These are phyloP conservation scores for Phortica okadai DNA, from an alignment of 2,888 invertebrate genomes.

Conservation along the genomic window DNA sequence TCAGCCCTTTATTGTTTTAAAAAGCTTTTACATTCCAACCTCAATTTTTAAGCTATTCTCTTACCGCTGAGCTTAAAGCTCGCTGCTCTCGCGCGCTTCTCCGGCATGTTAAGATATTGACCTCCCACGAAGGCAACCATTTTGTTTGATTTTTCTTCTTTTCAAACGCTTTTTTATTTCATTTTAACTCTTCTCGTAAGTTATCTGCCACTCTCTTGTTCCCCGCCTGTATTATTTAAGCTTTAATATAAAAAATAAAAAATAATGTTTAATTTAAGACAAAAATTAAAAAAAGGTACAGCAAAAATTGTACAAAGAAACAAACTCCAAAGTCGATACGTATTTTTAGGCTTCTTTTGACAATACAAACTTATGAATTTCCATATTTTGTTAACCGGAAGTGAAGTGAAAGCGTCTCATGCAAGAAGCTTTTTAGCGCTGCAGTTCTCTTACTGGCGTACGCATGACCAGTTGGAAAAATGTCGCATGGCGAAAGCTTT, in stretches of 20 bases:
- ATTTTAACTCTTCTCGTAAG: background rate
- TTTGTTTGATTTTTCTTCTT: background rate
- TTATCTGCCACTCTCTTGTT: constrained; percentile 20
- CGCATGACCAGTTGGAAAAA: constrained; percentile 23
- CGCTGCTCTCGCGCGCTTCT: constrained; percentile 34
- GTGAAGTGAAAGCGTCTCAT: constrained; percentile 45
- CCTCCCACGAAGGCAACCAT: constrained; percentile 47
- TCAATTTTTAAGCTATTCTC: background rate
- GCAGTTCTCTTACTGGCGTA: constrained; percentile 46
- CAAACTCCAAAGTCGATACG: constrained; percentile 76
- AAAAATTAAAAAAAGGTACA: constrained; percentile 45
- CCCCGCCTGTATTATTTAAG: constrained; percentile 5
- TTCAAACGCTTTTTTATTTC: background rate
- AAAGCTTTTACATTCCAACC: background rate
- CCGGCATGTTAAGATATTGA: constrained; percentile 27
- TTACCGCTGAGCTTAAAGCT: constrained; percentile 17
- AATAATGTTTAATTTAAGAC: constrained; percentile 29
- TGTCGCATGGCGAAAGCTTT: constrained; percentile 58
- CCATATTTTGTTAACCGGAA: constrained; percentile 41
- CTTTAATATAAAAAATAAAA: background rate
- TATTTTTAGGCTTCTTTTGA: constrained; percentile 75
- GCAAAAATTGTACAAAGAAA: constrained; percentile 38
- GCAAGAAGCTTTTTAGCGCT: constrained; percentile 59
- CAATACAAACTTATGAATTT: constrained; percentile 41
- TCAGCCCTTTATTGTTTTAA: background rate